Percentiles rank a stretch among this genome's conserved stretches.
Evolutionary conservation across 2,888 invertebrate genomes (phyloP).

Genomic region (Morinoia aosen): DNA sequence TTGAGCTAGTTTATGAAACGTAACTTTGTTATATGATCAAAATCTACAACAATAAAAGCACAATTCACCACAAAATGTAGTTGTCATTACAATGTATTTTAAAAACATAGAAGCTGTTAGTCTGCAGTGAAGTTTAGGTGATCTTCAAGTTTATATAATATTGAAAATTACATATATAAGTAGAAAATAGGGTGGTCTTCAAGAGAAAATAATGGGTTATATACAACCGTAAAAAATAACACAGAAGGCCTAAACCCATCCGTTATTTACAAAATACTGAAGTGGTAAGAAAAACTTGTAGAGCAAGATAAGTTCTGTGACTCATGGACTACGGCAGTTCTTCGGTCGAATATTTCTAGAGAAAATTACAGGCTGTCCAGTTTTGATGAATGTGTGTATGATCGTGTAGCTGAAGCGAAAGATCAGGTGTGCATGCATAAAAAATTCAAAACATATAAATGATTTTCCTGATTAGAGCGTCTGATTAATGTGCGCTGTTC

Average conservation of each 20-base stretch:
- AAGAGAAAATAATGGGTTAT: not conserved
- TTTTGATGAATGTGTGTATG: not conserved
- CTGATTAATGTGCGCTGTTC: no score
- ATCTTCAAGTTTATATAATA: no score
- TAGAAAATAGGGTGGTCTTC: not conserved
- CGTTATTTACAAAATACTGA: not conserved
- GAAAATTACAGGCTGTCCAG: not conserved
- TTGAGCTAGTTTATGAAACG: no score
- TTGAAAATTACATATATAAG: no score
- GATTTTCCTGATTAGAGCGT: not conserved
- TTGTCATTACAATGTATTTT: no score
- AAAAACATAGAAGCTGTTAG: no score
- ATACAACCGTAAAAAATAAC: not conserved
- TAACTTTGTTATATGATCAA: no score
- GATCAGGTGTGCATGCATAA: not conserved
- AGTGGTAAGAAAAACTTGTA: not conserved
- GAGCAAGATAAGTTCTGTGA: not conserved
- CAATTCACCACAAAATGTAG: no score
- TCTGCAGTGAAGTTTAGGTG: no score
- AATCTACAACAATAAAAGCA: no score
- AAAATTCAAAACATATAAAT: not conserved
- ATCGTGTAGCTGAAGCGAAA: not conserved
- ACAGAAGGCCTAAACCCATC: not conserved
- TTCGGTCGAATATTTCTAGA: not conserved
- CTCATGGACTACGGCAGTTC: not conserved